These are phyloP conservation scores for Bhutanitis thaidina DNA, from an alignment of 2,888 invertebrate genomes.

Conservation along the genomic window DNA sequence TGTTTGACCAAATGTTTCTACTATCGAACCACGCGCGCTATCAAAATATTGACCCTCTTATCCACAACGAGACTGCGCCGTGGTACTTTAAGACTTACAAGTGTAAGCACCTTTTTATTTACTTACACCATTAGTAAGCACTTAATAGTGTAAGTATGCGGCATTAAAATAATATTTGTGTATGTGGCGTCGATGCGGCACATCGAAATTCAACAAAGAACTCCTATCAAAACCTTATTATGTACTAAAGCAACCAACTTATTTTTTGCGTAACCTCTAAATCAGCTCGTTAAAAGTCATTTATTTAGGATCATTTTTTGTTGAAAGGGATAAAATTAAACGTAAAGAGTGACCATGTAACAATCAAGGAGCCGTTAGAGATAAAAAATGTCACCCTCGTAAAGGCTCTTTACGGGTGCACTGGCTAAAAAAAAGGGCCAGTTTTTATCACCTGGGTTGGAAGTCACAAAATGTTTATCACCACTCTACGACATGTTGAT, in stretches of 20 bases:
- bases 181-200: conserved; percentile 43
- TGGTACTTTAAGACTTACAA: conserved; percentile 61
- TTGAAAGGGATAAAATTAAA: conserved; percentile 52
- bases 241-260: conserved; percentile 48
- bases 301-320: conserved; percentile 71
- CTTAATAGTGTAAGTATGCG: conserved; percentile 56
- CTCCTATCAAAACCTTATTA: conserved; percentile 60
- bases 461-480: conserved; percentile 79
- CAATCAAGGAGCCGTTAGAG: conserved; percentile 72
- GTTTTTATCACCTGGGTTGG: conserved; percentile 76
- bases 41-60: conserved; percentile 77
- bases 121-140: conserved; percentile 67
- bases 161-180: conserved; percentile 64
- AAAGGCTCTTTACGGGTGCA: conserved; percentile 53
- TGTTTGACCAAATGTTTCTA: conserved; percentile 75
- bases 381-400: conserved; percentile 77
- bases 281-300: conserved; percentile 59
- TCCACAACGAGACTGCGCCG: conserved; percentile 62
- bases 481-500: conserved; percentile 75
- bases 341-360: conserved; percentile 65
- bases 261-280: conserved; percentile 50
- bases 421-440: conserved; percentile 63
- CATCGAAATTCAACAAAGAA: conserved; percentile 45
- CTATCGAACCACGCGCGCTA: conserved; percentile 63
- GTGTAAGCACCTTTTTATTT: conserved; percentile 62